Base-by-base conservation (phyloP, 2,797 vertebrate species). In the Onychomys leucogaster region DNA sequence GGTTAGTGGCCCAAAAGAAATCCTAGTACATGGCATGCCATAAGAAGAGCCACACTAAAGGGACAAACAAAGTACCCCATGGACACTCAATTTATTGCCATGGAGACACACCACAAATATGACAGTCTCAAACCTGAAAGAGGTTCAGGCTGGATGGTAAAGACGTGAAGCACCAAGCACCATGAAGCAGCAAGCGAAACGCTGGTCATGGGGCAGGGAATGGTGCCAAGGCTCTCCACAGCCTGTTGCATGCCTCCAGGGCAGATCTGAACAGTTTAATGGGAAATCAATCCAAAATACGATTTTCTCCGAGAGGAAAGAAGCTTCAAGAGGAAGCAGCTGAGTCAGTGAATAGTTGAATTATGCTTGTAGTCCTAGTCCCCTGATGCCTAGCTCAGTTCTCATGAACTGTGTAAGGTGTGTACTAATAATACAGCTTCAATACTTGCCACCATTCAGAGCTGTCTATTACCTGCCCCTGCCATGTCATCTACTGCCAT, bases 321-420 rank as follows among this genome's bases (percentile, higher is more conserved):
- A 77, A 81, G 13, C 0, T 41, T 91, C 75, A 32, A 34, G 43
- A 49, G 43, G 46, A 21, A 75, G 73, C 37, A 61, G 82, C 29
- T 76, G 61, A 82, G 34, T 63, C 46, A 87, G 29, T 84, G 27
- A 49, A 49, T 25, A n/a, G 41, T 75, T 76, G 57, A 80, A 37
- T n/a, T 94, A 21, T 55, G 32, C 12, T 80, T 55, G 27, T 52
- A 69, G 37, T 27, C 37, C 77, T 87, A n/a, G 59, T 89, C 12
- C 46, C 32, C n/a, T 78, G 59, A 59, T 19, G 11, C 5, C 25
- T 69, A 12, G 76, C 19, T 94, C 43, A 32, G 16, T 83, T 88
- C 25, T 63, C n/a, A 43, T 43, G 49, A 2, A 10, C 14, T 10
- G 0, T 21, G 10, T 16, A 49, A 57, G 21, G 25, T n/a, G 0